Conservation (phyloP, 1,140 invertebrate species). For the Goniozus legneri region DNA sequence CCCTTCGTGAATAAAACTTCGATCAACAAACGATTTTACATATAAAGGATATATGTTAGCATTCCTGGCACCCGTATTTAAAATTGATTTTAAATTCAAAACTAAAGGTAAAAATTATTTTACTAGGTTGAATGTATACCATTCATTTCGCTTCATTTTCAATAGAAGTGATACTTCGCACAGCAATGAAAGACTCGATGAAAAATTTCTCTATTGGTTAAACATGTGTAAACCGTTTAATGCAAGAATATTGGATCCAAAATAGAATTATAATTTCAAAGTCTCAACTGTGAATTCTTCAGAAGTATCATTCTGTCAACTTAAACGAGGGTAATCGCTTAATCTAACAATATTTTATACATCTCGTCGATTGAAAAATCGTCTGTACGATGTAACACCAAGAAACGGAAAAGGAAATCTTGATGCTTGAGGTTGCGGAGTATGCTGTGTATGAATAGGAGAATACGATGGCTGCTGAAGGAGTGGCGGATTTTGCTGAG, state of each 20-base stretch:
- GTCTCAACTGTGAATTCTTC: constrained; percentile 3
- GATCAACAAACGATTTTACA: constrained; percentile 6
- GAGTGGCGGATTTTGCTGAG: constrained; percentile 34
- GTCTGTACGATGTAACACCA: constrained; percentile 46
- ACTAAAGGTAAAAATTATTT: not conserved
- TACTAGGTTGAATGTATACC: no score
- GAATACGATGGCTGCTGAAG: constrained; percentile 36
- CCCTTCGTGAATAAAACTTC: not conserved
- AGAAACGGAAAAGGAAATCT: constrained; percentile 47
- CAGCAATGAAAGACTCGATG: no score
- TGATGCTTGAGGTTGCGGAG: constrained; percentile 34
- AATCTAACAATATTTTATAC: constrained; percentile 9
- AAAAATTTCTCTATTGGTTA: no score
- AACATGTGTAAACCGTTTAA: no score
- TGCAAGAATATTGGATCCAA: no score
- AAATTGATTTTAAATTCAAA: constrained; percentile 1
- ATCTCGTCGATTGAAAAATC: constrained; percentile 31
- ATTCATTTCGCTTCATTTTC: no score
- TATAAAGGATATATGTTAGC: constrained; percentile 23
- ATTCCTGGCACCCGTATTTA: constrained; percentile 15
- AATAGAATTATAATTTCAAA: no score
- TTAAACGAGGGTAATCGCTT: constrained; percentile 15
- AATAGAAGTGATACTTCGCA: no score
- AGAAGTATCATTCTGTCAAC: constrained; percentile 19
- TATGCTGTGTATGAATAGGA: constrained; percentile 34